Evolutionary conservation across 2,888 invertebrate genomes (phyloP).

Genomic region (Spisula solida): DNA sequence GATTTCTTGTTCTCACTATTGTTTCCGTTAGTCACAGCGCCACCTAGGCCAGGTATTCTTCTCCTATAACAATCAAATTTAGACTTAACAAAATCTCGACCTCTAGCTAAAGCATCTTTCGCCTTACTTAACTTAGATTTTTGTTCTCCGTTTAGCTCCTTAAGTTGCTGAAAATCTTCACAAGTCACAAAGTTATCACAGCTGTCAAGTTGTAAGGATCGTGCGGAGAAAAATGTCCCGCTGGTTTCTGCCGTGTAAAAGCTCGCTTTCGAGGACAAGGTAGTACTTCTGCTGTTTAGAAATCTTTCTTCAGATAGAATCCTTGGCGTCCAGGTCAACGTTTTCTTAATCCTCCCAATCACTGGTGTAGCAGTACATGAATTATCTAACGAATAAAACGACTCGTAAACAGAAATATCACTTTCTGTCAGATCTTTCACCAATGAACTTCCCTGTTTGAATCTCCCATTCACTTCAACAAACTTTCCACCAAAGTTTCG

Average conservation of each 20-base stretch:
- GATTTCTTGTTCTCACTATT: slow-evolving; percentile 35
- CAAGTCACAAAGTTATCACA: slow-evolving; percentile 68
- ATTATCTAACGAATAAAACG: slow-evolving; percentile 63
- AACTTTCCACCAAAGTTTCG: neutral
- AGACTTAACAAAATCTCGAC: slow-evolving; percentile 64
- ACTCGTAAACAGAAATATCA: slow-evolving; percentile 55
- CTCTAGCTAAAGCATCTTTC: slow-evolving; percentile 62
- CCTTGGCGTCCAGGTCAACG: slow-evolving; percentile 63
- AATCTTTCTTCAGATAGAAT: slow-evolving; percentile 58
- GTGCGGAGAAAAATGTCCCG: slow-evolving; percentile 61
- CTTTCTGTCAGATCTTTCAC: slow-evolving; percentile 48
- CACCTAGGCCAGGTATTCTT: slow-evolving; percentile 44
- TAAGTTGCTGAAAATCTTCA: slow-evolving; percentile 56
- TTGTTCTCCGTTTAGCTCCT: slow-evolving; percentile 31
- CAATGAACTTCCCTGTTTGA: slow-evolving; percentile 13
- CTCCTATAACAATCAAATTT: slow-evolving; percentile 62
- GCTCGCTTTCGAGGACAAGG: slow-evolving; percentile 59
- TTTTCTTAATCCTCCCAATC: slow-evolving; percentile 45
- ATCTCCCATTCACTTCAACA: slow-evolving; percentile 12
- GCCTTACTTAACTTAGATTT: slow-evolving; percentile 62
- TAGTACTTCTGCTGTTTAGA: slow-evolving; percentile 49
- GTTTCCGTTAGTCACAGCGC: neutral
- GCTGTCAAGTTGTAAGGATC: slow-evolving; percentile 64
- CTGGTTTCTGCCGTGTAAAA: slow-evolving; percentile 67
- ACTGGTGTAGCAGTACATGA: slow-evolving; percentile 34